Conservation (phyloP, 2,888 invertebrate genomes). For the Microdon myrmicae region DNA sequence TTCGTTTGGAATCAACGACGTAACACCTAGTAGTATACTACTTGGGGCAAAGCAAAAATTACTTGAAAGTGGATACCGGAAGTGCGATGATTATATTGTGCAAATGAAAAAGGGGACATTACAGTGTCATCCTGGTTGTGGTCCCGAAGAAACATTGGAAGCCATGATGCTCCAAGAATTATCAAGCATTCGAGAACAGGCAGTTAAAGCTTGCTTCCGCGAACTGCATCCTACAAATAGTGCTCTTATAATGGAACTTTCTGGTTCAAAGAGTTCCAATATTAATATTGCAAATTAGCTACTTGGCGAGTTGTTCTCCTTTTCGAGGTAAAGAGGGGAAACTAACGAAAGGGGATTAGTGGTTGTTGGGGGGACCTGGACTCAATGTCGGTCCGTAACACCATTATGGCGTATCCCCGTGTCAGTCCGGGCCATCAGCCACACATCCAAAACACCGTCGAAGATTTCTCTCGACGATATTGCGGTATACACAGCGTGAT, state of each 20-base stretch:
- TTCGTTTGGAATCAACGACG: conserved; percentile 95
- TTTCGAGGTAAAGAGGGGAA: no score
- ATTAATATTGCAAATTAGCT: no score
- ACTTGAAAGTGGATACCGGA: conserved; percentile 82
- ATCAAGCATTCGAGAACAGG: conserved; percentile 94
- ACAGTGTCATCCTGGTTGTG: conserved; percentile 90
- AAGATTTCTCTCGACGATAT: no score
- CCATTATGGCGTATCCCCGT: no score
- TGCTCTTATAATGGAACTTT: conserved; percentile 96
- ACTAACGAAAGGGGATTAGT: no score
- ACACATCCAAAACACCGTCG: no score
- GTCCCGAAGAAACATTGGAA: conserved; percentile 91
- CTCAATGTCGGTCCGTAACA: no score
- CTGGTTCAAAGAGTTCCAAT: conserved; percentile 98
- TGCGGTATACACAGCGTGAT: no score
- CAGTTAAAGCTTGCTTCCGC: conserved; percentile 93
- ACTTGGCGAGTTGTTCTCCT: no score
- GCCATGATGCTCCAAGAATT: conserved; percentile 88
- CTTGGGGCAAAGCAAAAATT: conserved; percentile 85
- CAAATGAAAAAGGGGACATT: conserved; percentile 89
- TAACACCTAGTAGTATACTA: conserved; percentile 89
- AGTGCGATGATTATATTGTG: conserved; percentile 89
- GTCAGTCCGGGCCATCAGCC: no score
- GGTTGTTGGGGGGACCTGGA: no score
- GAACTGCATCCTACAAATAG: conserved; percentile 91